These are phyloP conservation scores for Sarcophaga peregrina DNA, from an alignment of 1,140 invertebrate genomes.

Conservation along the genomic window DNA sequence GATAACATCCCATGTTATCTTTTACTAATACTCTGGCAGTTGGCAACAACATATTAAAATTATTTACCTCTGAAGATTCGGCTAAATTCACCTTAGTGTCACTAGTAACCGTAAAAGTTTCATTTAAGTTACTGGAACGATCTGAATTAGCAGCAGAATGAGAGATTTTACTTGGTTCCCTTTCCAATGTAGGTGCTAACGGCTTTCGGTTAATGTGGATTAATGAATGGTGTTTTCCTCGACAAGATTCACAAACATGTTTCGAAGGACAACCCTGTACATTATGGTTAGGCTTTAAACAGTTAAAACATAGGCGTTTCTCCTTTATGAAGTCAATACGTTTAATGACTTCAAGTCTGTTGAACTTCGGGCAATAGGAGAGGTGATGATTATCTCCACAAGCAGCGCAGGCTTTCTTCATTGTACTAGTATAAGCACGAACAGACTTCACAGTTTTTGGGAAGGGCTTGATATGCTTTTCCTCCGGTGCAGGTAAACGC, in stretches of 20 bases:
- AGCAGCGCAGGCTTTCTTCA: too few relatives aligned
- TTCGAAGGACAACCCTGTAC: background rate
- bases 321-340: background rate
- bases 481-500: background rate
- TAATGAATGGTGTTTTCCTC: background rate
- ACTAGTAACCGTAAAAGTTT: background rate
- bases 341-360: too few relatives aligned
- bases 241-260: background rate
- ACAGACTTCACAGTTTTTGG: background rate
- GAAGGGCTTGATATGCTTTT: background rate
- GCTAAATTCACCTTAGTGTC: background rate
- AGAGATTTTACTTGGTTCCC: too few relatives aligned
- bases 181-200: too few relatives aligned
- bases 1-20: background rate
- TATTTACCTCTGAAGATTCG: background rate
- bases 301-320: background rate
- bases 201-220: background rate
- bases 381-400: too few relatives aligned
- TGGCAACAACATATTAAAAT: background rate
- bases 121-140: too few relatives aligned
- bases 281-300: background rate
- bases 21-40: background rate
- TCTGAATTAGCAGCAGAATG: background rate
- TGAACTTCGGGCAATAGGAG: too few relatives aligned
- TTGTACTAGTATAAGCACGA: background rate